Base-by-base conservation (phyloP, 2,113 vertebrate genomes). In the Periophthalmodon schlosseri region DNA sequence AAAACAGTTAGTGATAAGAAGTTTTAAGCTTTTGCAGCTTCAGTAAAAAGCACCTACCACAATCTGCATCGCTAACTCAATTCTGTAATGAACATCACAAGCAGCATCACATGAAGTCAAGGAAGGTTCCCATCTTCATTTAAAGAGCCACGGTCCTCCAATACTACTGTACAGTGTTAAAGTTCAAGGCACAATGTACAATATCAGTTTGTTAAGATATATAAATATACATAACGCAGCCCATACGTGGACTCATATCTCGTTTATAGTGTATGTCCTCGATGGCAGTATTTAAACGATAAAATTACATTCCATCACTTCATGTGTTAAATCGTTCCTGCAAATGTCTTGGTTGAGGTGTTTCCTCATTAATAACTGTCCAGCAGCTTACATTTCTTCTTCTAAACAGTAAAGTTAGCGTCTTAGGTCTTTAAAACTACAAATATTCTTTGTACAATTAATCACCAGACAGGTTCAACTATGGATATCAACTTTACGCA, bases 81-180 rank as follows among this genome's bases (percentile, higher is more conserved):
- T 91, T 91, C 68, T 85, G 73, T 87, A 91, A 93, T 81, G 75
- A 86, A 73, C 81, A 75, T 91, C 91, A 93, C 87, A 85, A 88
- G 88, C 58, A 11, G 65, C 11, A 77, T 93, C 89, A 90, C 92
- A 91, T 90, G 92, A 80, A 82, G 69, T 15, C 2, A 7, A 81
- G 79, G 77, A 87, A 85, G 84, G 73, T 20, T 52, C 6, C 69
- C 33, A 54, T 77, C 83, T 21, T 12, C 71, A 74, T 71, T 73
- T 58, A 23, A 13, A 28, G 57, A 60, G 21, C 5, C 12, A 21
- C 14, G 56, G 2, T 58, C 11, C 56, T 23, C n/a, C 8, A 58
- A 23, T 24, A 5, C 9, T 23, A 1, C 5, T 6, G 39, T 10
- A 44, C 39, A 20, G 49, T 5, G 18, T 52, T 20, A 18, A 18